A percentile compares a stretch with the other conserved stretches of the same genome.
These are phyloP conservation scores for Molothrus ater DNA, from an alignment of 2,797 vertebrate species.

Conservation along the genomic window DNA sequence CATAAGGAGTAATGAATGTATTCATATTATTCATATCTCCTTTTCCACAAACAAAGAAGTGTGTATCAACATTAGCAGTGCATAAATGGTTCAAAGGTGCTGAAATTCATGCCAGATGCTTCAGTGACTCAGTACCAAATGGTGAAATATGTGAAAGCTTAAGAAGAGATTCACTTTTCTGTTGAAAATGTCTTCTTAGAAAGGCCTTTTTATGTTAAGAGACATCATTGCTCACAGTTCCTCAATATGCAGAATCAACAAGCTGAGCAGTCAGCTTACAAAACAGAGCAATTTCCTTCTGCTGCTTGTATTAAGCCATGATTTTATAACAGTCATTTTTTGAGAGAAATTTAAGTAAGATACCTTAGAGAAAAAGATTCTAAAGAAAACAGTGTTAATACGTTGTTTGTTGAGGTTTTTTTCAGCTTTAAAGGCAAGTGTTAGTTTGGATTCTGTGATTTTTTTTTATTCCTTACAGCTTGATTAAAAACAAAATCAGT, in stretches of 20 bases:
- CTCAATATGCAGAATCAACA: not conserved
- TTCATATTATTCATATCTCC: not conserved
- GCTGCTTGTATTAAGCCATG: not conserved
- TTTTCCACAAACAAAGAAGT: constrained; percentile 1
- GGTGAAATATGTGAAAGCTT: not conserved
- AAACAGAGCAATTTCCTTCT: not conserved
- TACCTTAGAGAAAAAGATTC: not conserved
- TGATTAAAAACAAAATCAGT: not conserved
- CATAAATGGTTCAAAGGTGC: constrained; percentile 30
- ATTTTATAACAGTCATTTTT: not conserved
- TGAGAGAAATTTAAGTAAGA: not conserved
- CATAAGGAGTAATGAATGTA: not conserved
- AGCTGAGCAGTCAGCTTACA: not conserved
- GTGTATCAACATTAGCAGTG: not conserved
- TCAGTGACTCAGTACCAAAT: constrained; percentile 51
- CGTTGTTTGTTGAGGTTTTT: fast-evolving
- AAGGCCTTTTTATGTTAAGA: not conserved
- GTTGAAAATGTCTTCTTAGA: not conserved
- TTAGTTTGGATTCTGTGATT: not conserved
- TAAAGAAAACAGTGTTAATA: not conserved
- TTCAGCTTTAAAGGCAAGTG: not conserved
- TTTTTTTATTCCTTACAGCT: not conserved
- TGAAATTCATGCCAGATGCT: constrained; percentile 42
- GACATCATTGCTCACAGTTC: not conserved
- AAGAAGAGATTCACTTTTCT: constrained; percentile 24